Evolutionary conservation across 2,113 vertebrate species (phyloP), one percentile per base, ranked within the genome.

Genomic region (Gila orcuttii): DNA sequence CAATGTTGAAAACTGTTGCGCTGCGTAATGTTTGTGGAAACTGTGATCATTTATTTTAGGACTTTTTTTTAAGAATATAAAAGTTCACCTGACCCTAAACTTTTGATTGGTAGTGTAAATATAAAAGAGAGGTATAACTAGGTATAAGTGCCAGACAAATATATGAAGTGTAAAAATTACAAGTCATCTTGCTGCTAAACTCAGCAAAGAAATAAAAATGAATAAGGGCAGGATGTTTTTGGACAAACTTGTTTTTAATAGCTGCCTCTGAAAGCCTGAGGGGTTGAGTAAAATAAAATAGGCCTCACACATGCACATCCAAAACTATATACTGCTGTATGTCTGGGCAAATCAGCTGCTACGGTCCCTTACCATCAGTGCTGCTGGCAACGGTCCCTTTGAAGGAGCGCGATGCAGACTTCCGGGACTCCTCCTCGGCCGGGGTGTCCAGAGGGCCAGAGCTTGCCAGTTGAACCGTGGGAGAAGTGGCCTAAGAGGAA

Each of bases 381-480:
- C 96, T 97, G 93, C 97, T 98, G 73, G 97, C 96, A 91, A 96
- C 94, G 0, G 95, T 96, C 83, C 96, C 96, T 85, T 96, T 94
- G 71, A 96, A 94, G n/a, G 96, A 98, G 7, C 93, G 94, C 3
- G 95, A 95, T 0, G 81, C 92, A 0, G 97, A 98, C 83, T 97
- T 97, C 90, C 92, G 96, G 55, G 96, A 99, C 0, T 96, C 96
- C 77, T 98, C 97, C 90, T 98, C 97, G 23, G 95, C 93, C 25
- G 96, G 95, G 0, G 96, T 97, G 83, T 98, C 97, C 60, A 95
- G 92, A 87, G 94, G 92, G 91, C 95, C 93, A 36, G 96, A 94
- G 89, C 92, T 92, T 89, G 95, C 92, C 84, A 93, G 88, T 82
- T 91, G 94, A 91, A 91, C 91, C 0, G 93, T 93, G 8, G 94